A percentile compares a stretch with the other conserved stretches of the same genome.
phyloP scores from a whole-genome alignment of 2,113 vertebrate genomes.

The Coturnix japonica region DNA sequence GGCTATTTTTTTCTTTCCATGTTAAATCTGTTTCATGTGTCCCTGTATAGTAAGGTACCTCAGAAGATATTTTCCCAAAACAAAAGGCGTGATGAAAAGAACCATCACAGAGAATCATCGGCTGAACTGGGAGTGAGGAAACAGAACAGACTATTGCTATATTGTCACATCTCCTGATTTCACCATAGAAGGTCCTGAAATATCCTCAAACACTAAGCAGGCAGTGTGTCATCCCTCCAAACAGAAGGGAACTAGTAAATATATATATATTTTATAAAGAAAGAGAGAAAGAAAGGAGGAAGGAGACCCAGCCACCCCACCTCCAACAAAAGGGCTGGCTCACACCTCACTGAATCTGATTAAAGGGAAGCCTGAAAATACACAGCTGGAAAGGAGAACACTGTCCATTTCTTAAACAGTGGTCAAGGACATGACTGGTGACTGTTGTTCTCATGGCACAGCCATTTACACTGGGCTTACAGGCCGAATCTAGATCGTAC shows the following conservation, averaged over 20 bases:
- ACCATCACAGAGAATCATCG: not conserved
- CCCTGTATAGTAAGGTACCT: slow-evolving; percentile 55
- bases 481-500: not conserved
- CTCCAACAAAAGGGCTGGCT: not conserved
- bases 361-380: slow-evolving; percentile 25
- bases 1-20: slow-evolving; percentile 43
- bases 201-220: not conserved
- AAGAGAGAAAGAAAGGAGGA: not conserved
- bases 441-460: not conserved
- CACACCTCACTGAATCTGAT: not conserved
- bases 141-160: not conserved
- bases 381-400: not conserved
- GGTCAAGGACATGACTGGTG: not conserved
- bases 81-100: slow-evolving; percentile 56
- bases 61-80: slow-evolving; percentile 55
- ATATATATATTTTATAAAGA: not conserved
- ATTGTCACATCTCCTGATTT: slow-evolving; percentile 26
- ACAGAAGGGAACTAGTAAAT: not conserved
- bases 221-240: not conserved
- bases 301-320: not conserved
- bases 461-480: not conserved
- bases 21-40: slow-evolving; percentile 68
- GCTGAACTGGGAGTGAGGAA: not conserved
- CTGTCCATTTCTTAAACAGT: not conserved
- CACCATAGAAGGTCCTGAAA: slow-evolving; percentile 31